These are phyloP conservation scores for Apostichopus japonicus DNA, from an alignment of 35 echinoderm and acorn worm species.

Conservation along the genomic window DNA sequence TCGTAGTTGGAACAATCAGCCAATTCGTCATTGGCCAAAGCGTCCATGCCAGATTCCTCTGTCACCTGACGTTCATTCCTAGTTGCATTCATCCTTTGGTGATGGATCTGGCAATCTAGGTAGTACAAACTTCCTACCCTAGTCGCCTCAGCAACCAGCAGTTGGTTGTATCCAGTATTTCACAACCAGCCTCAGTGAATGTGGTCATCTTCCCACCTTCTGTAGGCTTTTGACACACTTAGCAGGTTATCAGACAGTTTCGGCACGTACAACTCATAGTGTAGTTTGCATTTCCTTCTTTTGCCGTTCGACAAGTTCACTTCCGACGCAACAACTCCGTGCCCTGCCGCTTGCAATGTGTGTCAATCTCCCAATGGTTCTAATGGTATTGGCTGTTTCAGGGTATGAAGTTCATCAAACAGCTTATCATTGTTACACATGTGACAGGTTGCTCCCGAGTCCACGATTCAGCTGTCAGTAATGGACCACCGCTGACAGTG, in stretches of 20 bases:
- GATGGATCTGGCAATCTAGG: not conserved
- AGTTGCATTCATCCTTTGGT: constrained; percentile 1
- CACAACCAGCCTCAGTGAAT: not conserved
- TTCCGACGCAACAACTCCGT: not conserved
- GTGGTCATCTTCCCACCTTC: constrained; percentile 27
- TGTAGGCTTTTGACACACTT: constrained; percentile 20
- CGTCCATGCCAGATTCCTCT: constrained; percentile 2
- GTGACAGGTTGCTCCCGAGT: not conserved
- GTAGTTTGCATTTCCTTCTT: constrained; percentile 33
- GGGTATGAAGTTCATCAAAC: not conserved
- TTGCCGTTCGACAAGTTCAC: constrained; percentile 19
- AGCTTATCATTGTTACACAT: constrained; percentile 29
- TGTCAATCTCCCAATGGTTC: constrained; percentile 10
- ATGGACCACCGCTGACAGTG: constrained; percentile 22
- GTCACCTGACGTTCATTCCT: constrained; percentile 14
- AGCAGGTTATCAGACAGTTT: constrained; percentile 15
- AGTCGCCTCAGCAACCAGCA: constrained; percentile 24
- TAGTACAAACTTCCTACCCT: constrained; percentile 30
- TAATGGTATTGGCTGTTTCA: not conserved
- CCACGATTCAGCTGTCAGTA: no score
- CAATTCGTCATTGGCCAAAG: not conserved
- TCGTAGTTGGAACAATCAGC: constrained; percentile 2
- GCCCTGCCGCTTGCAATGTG: not conserved
- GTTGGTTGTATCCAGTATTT: constrained; percentile 31
- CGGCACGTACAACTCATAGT: not conserved